Evolutionary conservation across 2,113 vertebrate genomes (phyloP), one percentile per base, ranked within the genome.

Genomic region (Illadopsis cleaveri): DNA sequence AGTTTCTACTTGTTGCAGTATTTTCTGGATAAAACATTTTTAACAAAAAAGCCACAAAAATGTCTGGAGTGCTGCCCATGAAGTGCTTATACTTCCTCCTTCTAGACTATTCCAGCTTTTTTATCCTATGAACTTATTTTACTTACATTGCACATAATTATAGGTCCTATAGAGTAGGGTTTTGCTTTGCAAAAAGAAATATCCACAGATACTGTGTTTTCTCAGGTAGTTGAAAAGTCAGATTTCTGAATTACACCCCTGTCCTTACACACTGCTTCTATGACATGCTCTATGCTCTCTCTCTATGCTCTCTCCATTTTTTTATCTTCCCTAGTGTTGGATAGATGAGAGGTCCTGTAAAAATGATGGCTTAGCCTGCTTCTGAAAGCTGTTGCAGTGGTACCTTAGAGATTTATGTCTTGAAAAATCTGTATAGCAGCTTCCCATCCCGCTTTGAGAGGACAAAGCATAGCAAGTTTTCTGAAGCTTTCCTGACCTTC

Each of bases 401-500:
- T 75, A 65, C 30, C 48, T 89, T 62, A 73, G 47, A 96, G 83
- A 95, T 89, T 90, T 89, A 93, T 42, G 42, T 45, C 45, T 44
- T 57, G 62, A 83, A 87, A 89, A 21, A 69, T 71, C 62, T 96
- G 47, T 78, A 86, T 64, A 94, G 65, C 71, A 72, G 38, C 77
- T 73, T 97, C 64, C 89, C 91, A 86, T 90, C 71, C 66, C 0
- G 1, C 69, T 96, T 89, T 96, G 97, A 92, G 86, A 97, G 79
- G 45, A 94, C 42, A 97, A 95, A 97, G 22, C 27, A 12, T 14
- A 60, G 38, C 27, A 58, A 42, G 64, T 86, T 95, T 94, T 85
- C 76, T 64, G 48, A 65, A 85, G 70, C 85, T 91, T 95, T 87
- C 86, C 80, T 98, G 94, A 98, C 97, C 97, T 98, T 98, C 95